A percentile compares a stretch with the other conserved stretches of the same genome.
These are phyloP conservation scores for Craniophora ligustri DNA, from an alignment of 2,888 invertebrate species.

Conservation along the genomic window DNA sequence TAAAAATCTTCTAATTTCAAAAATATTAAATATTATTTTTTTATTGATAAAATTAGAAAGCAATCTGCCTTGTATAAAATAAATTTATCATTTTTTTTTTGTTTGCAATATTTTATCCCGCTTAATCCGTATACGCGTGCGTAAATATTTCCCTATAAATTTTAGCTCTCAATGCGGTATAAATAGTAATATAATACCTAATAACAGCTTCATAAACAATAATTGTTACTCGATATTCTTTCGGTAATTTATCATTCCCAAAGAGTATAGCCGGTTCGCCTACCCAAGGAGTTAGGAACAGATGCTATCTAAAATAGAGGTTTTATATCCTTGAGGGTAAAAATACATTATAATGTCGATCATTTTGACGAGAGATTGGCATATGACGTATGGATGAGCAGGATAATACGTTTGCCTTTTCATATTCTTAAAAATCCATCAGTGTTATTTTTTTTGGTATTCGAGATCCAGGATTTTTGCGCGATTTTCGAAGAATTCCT, in stretches of 20 bases:
- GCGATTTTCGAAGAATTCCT: not conserved
- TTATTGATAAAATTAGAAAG: too few relatives aligned
- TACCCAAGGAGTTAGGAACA: constrained; percentile 22
- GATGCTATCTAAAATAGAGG: constrained; percentile 28
- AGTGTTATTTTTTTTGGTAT: too few relatives aligned
- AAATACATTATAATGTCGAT: constrained; percentile 51
- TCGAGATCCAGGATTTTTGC: not conserved
- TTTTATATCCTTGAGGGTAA: constrained; percentile 27
- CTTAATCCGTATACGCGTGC: too few relatives aligned
- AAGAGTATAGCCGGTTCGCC: constrained; percentile 6
- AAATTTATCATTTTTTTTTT: too few relatives aligned
- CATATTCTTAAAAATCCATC: constrained; percentile 16
- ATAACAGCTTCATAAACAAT: constrained; percentile 1
- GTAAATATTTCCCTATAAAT: not conserved
- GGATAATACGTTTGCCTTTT: constrained; percentile 36
- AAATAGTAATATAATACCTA: not conserved
- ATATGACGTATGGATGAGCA: constrained; percentile 22
- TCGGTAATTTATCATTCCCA: constrained; percentile 38
- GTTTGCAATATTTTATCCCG: too few relatives aligned
- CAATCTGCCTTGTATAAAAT: too few relatives aligned
- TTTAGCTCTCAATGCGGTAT: not conserved
- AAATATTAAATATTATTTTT: too few relatives aligned
- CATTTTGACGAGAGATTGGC: constrained; percentile 41
- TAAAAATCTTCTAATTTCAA: too few relatives aligned
- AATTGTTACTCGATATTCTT: constrained; percentile 8